Percentiles rank a stretch among this genome's conserved stretches.
These are phyloP conservation scores for Hemicrepidius hirtus DNA, from an alignment of 2,888 invertebrate species.

Conservation along the genomic window DNA sequence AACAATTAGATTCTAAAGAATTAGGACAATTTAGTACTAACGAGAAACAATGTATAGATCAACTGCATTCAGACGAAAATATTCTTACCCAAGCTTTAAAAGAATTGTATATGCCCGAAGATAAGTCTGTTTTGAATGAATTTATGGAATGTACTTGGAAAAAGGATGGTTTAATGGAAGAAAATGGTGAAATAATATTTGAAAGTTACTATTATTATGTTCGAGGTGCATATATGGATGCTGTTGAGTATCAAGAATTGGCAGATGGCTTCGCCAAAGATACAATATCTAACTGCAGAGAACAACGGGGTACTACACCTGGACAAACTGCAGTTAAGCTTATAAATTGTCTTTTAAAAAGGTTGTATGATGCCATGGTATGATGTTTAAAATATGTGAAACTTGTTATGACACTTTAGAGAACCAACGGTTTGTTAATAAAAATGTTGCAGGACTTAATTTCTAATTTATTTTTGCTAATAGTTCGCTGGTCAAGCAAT, in stretches of 20 bases:
- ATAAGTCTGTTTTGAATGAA: conserved; percentile 30
- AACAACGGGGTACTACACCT: conserved; percentile 25
- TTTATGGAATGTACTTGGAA: conserved; percentile 48
- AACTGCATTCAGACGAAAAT: conserved; percentile 16
- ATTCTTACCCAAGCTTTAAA: conserved; percentile 32
- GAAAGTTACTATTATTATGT: conserved; percentile 24
- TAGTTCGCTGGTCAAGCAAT: too few species aligned
- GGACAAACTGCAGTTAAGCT: conserved; percentile 37
- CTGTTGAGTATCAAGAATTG: conserved; percentile 28
- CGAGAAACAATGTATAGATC: conserved; percentile 33
- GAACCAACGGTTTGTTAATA: too few species aligned
- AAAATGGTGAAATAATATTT: conserved; percentile 25
- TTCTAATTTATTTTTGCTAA: too few species aligned
- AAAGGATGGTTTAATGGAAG: conserved; percentile 36
- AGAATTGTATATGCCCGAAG: conserved; percentile 38
- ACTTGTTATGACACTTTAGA: too few species aligned
- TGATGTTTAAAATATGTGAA: too few species aligned
- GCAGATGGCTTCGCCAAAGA: conserved; percentile 37
- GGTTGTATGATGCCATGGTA: too few species aligned
- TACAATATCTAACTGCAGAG: conserved; percentile 30
- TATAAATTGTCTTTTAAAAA: conserved; percentile 38
- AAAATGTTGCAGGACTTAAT: too few species aligned
- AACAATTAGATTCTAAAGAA: conserved; percentile 6
- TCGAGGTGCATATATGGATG: conserved; percentile 29
- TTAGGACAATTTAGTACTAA: conserved; percentile 36